These are phyloP conservation scores for Julus scandinavius DNA, from an alignment of 2,888 invertebrate genomes.

Conservation along the genomic window DNA sequence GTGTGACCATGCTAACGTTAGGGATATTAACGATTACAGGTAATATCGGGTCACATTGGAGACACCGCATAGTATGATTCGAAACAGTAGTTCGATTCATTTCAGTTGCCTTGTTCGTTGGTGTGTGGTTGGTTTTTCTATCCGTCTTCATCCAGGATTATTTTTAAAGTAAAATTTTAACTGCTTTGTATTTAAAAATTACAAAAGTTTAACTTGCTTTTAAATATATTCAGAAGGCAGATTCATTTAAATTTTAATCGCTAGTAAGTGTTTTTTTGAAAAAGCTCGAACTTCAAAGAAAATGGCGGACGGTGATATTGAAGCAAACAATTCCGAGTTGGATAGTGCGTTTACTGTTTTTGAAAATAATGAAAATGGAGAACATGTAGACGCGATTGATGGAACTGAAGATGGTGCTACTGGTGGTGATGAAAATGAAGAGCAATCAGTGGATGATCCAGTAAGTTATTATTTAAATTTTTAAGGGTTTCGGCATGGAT, in stretches of 20 bases:
- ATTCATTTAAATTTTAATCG: too few relatives aligned
- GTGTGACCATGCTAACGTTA: too few relatives aligned
- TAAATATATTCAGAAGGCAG: not conserved
- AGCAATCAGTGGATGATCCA: slow-evolving; percentile 57
- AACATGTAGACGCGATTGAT: slow-evolving; percentile 56
- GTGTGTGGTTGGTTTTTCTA: not conserved
- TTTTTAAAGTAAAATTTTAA: not conserved
- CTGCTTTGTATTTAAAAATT: not conserved
- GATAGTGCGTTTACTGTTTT: slow-evolving; percentile 50
- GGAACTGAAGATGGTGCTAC: slow-evolving; percentile 52
- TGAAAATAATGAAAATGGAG: slow-evolving; percentile 58
- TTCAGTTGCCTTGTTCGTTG: too few relatives aligned
- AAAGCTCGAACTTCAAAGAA: not conserved
- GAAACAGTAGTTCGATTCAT: too few relatives aligned
- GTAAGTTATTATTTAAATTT: slow-evolving; percentile 47
- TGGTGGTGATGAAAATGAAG: slow-evolving; percentile 55
- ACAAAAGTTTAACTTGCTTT: not conserved
- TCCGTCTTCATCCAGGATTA: not conserved
- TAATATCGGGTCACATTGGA: too few relatives aligned
- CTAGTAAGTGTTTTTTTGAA: too few relatives aligned
- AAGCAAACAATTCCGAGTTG: slow-evolving; percentile 53
- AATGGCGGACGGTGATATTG: slow-evolving; percentile 57
- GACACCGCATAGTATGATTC: too few relatives aligned
- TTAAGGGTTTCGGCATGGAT: not conserved
- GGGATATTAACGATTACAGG: too few relatives aligned